phyloP scores from a whole-genome alignment of 2,113 vertebrate species.

The Alligator mississippiensis region DNA sequence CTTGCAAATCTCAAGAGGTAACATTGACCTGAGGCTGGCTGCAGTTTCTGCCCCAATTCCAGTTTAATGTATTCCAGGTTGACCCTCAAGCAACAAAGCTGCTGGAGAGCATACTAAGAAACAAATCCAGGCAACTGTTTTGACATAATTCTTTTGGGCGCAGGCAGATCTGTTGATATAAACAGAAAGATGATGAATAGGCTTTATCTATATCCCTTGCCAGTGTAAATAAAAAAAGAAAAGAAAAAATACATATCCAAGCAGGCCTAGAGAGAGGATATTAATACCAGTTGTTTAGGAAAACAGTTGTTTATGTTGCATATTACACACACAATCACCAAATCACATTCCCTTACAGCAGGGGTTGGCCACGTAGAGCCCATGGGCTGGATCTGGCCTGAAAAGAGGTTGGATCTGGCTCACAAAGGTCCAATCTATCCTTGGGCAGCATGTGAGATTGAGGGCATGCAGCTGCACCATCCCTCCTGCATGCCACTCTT shows the following conservation, averaged over 20 bases:
- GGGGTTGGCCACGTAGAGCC: too few species aligned
- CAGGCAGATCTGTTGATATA: slow-evolving; percentile 60
- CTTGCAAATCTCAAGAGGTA: slow-evolving; percentile 62
- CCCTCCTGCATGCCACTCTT: too few species aligned
- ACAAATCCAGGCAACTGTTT: slow-evolving; percentile 50
- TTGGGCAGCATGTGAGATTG: too few species aligned
- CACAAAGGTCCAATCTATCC: too few species aligned
- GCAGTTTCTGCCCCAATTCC: slow-evolving; percentile 65
- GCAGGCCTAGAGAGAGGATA: neutral
- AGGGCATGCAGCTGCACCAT: too few species aligned
- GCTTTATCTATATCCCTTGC: slow-evolving; percentile 8
- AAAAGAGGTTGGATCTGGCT: too few species aligned
- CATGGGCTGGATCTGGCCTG: too few species aligned
- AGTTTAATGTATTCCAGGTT: slow-evolving; percentile 49
- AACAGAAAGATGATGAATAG: slow-evolving; percentile 48
- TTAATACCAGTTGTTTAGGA: neutral
- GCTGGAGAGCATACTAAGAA: slow-evolving; percentile 34
- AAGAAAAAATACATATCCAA: slow-evolving; percentile 20
- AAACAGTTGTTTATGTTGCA: neutral
- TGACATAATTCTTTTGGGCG: slow-evolving; percentile 62
- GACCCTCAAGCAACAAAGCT: slow-evolving; percentile 41
- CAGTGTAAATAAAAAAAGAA: slow-evolving; percentile 15
- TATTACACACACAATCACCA: neutral
- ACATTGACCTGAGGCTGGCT: slow-evolving; percentile 39
- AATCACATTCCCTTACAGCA: neutral